Conservation (phyloP, 2,888 invertebrate genomes). For the Nemotelus nigrinus region DNA sequence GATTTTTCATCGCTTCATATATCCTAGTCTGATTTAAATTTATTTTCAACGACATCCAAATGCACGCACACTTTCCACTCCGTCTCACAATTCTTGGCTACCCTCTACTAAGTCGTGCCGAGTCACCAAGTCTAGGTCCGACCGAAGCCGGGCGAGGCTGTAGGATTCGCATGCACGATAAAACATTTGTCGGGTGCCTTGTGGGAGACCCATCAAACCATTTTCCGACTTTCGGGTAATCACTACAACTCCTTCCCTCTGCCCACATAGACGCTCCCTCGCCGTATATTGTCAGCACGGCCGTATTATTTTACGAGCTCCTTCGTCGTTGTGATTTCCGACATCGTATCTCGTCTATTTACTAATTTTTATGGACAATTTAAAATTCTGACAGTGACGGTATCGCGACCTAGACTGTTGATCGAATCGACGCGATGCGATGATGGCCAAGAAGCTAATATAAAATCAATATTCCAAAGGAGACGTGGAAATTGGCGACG, state of each 20-base stretch:
- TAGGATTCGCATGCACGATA: too few relatives aligned
- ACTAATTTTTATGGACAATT: slow-evolving; percentile 34
- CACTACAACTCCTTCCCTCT: too few relatives aligned
- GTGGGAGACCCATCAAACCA: background rate
- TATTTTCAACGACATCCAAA: background rate
- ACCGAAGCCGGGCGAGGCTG: too few relatives aligned
- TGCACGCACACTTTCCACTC: background rate
- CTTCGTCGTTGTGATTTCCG: slow-evolving; percentile 18
- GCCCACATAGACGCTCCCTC: too few relatives aligned
- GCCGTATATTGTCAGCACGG: too few relatives aligned
- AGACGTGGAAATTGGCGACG: slow-evolving; percentile 12
- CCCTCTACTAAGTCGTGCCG: too few relatives aligned
- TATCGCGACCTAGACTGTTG: too few relatives aligned
- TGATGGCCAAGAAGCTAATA: slow-evolving; percentile 31
- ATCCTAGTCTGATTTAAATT: background rate
- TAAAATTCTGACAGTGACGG: slow-evolving; percentile 1
- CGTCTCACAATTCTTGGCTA: background rate
- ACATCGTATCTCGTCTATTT: slow-evolving; percentile 3
- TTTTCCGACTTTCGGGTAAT: background rate
- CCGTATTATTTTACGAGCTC: background rate
- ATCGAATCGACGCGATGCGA: slow-evolving; percentile 8
- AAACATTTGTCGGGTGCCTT: too few relatives aligned
- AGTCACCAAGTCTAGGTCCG: too few relatives aligned
- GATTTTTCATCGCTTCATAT: too few relatives aligned
- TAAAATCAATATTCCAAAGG: slow-evolving; percentile 32